These are phyloP conservation scores for Ceratina japonica DNA, from an alignment of 1,140 invertebrate species.

Conservation along the genomic window DNA sequence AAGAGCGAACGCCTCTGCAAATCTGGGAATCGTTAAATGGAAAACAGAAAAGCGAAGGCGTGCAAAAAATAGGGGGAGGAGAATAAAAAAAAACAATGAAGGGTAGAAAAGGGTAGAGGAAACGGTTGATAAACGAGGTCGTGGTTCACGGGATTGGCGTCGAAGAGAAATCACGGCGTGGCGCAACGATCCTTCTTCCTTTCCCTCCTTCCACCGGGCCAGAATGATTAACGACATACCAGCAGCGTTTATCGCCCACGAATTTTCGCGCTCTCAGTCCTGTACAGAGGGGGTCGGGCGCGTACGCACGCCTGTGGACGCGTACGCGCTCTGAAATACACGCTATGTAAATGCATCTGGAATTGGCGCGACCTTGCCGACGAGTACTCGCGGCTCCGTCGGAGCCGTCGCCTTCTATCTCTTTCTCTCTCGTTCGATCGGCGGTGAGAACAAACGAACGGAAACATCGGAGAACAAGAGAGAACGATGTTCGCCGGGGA, in stretches of 20 bases:
- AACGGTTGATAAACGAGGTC: conserved; percentile 46
- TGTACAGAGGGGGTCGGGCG: conserved; percentile 38
- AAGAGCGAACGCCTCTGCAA: background rate
- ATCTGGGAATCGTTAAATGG: conserved; percentile 2
- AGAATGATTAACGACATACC: conserved; percentile 65
- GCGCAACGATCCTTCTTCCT: conserved; percentile 61
- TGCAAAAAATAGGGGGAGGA: background rate
- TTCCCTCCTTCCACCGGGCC: conserved; percentile 60
- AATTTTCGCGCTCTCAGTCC: conserved; percentile 61
- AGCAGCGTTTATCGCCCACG: conserved; percentile 61
- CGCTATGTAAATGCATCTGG: conserved; percentile 69
- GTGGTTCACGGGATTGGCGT: conserved; percentile 51
- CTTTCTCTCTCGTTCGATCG: conserved; percentile 36
- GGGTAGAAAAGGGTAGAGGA: conserved; percentile 6
- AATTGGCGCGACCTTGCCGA: conserved; percentile 63
- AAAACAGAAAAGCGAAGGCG: background rate
- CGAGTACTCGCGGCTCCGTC: conserved; percentile 30
- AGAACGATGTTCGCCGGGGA: background rate
- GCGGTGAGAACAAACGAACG: conserved; percentile 11
- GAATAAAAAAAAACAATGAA: background rate
- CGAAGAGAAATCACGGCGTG: conserved; percentile 59
- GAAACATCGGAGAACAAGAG: background rate
- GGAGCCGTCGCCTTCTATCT: conserved; percentile 32
- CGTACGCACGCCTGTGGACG: conserved; percentile 55
- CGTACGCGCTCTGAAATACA: conserved; percentile 54